These are phyloP conservation scores for Brachionus sp. DNA, from an alignment of 1,140 invertebrate genomes.

Conservation along the genomic window DNA sequence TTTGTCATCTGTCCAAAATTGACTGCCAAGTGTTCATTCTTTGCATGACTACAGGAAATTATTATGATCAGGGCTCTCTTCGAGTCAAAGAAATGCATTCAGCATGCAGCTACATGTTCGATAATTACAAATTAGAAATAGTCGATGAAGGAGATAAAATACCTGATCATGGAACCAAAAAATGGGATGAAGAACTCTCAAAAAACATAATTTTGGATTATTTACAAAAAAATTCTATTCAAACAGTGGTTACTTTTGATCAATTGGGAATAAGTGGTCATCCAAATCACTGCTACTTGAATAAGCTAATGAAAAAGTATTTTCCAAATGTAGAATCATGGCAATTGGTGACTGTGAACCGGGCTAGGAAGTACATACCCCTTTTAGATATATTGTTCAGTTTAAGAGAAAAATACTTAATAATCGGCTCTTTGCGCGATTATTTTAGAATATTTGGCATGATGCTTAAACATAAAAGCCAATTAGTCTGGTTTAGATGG, in stretches of 20 bases:
- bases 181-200: slow-evolving; percentile 73
- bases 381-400: not conserved
- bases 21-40: not conserved
- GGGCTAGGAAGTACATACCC: not conserved
- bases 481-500: slow-evolving; percentile 45
- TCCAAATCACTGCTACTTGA: slow-evolving; percentile 68
- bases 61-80: slow-evolving; percentile 66
- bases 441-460: not conserved
- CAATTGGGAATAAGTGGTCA: slow-evolving; percentile 81
- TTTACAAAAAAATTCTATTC: slow-evolving; percentile 63
- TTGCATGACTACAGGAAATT: slow-evolving; percentile 63
- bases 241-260: slow-evolving; percentile 81
- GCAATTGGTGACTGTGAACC: not conserved
- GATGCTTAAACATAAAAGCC: slow-evolving; percentile 36
- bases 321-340: not conserved
- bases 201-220: slow-evolving; percentile 65
- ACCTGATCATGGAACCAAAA: slow-evolving; percentile 69
- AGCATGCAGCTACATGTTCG: slow-evolving; percentile 73
- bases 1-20: slow-evolving; percentile 58
- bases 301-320: not conserved
- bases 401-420: not conserved
- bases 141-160: slow-evolving; percentile 58
- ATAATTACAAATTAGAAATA: slow-evolving; percentile 65
- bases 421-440: not conserved
- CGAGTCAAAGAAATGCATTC: slow-evolving; percentile 74